Conservation (phyloP, 2,888 invertebrate species). For the Protonemura montana region DNA sequence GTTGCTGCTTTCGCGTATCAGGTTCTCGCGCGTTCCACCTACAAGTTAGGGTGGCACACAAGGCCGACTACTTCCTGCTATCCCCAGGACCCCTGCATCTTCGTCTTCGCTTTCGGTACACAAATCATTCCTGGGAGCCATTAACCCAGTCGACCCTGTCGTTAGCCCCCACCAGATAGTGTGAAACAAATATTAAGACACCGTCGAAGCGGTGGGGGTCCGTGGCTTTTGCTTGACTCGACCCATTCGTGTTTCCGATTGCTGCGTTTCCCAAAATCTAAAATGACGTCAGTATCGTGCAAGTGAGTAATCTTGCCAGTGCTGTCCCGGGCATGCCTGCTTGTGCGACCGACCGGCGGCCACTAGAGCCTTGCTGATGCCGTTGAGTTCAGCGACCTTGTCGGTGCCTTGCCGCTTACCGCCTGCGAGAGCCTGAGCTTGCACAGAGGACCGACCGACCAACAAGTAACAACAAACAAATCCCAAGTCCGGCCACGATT, state of each 20-base stretch:
- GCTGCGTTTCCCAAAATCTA: neutral
- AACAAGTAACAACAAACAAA: neutral
- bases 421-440: too few species aligned
- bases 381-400: constrained; percentile 7
- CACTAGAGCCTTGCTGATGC: neutral
- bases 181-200: neutral
- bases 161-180: neutral
- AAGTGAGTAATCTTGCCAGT: neutral
- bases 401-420: neutral
- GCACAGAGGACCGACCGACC: neutral
- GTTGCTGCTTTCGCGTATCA: neutral
- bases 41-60: neutral
- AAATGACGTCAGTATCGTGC: neutral
- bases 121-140: neutral
- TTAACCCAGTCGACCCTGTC: neutral
- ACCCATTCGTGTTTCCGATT: neutral
- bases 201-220: neutral
- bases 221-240: neutral
- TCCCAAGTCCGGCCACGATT: neutral
- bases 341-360: neutral
- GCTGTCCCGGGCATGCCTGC: neutral
- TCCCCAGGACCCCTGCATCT: neutral
- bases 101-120: neutral
- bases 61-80: neutral
- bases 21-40: neutral